Base-by-base conservation (phyloP, 2,888 invertebrate genomes). In the Epistrophe eligans region DNA sequence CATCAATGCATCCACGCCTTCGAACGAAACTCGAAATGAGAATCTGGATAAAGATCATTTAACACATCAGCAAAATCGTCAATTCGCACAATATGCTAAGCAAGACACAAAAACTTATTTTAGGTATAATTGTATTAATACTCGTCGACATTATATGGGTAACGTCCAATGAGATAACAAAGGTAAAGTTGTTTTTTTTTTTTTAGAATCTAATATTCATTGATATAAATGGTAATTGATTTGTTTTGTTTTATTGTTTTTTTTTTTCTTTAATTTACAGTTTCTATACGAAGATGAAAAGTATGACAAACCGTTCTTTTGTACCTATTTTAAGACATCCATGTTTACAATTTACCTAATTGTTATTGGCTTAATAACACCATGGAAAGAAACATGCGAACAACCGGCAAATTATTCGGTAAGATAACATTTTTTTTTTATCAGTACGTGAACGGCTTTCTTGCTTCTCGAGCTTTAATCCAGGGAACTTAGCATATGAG, bases 81-180 rank as follows among this genome's bases (percentile, higher is more conserved):
- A 82, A 82, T 70, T 77, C 87, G 87, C 87, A 87, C 87, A 87
- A 83, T 79, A 92, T 92, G 92, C 90, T 92, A 60, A 95, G 94
- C 90, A 95, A 95, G 93, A 95, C 95, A 77, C 95, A 96, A 93
- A 94, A 96, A 91, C 95, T 98, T 90, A 94, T 97, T 85, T 94
- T 98, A 90, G 99, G 99, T 90, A 94, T 98, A 89, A 94, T 97
- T 90, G 95, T 99, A 90, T 94, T 99, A 88, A 93, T 99, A 89
- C 93, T 99, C 90, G 99, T 99, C 89, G 98, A 99, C 93, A 94
- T 99, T 80, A 96, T 99, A 90, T 99, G 99, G 99, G 99, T 99
- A 73, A 96, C 97, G 73, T 99, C 98, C 67, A 97, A 98, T 50
- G 98, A 99, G 94, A 94, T 99, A 84, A 98, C 98, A 84, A 97